Evolutionary conservation across 2,113 vertebrate genomes (phyloP).

Genomic region (Phrynosoma blainvillii): DNA sequence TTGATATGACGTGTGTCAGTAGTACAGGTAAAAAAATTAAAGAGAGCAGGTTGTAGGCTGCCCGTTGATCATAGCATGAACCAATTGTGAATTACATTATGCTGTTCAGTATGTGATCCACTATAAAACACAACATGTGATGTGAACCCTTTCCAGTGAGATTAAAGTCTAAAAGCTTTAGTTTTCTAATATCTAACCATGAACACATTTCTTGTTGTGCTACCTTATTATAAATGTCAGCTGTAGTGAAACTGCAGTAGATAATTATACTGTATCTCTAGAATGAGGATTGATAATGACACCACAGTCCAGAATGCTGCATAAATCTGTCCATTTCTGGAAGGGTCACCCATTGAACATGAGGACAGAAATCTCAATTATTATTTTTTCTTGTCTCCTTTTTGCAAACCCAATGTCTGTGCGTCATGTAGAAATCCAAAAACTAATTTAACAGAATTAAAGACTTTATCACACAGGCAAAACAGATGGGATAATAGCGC

Average conservation of each 20-base stretch:
- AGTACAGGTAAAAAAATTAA: background rate
- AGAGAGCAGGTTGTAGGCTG: background rate
- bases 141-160: conserved; percentile 22
- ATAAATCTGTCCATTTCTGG: conserved; percentile 42
- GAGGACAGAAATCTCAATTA: conserved; percentile 16
- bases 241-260: background rate
- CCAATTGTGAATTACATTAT: background rate
- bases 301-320: background rate
- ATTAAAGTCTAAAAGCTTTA: background rate
- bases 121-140: background rate
- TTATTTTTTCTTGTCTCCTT: conserved; percentile 22
- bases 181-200: background rate
- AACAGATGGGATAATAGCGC: too few species aligned
- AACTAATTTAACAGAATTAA: conserved; percentile 69
- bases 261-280: background rate
- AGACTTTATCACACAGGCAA: too few species aligned
- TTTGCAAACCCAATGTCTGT: conserved; percentile 36
- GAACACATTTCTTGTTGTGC: background rate
- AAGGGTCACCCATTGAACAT: conserved; percentile 23
- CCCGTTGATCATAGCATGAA: background rate
- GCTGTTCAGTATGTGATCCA: background rate
- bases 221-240: conserved; percentile 18
- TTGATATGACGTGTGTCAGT: too few species aligned
- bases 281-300: conserved; percentile 31
- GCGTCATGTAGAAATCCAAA: conserved; percentile 55